phyloP scores from a whole-genome alignment of 2,888 invertebrate species.

The Spicauda simplicius region DNA sequence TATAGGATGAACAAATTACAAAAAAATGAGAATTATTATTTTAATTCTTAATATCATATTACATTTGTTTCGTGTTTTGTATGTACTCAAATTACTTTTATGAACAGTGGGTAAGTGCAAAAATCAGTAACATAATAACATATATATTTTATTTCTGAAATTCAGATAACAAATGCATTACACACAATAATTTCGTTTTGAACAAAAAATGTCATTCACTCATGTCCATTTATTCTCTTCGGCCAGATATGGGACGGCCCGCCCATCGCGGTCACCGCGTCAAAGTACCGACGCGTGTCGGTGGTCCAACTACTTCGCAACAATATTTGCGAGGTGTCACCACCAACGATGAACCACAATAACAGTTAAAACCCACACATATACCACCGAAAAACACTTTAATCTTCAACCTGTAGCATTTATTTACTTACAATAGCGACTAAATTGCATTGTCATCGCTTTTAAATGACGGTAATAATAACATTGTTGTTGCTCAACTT shows the following conservation, averaged over 20 bases:
- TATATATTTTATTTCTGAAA: not conserved
- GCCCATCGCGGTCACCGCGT: conserved; percentile 46
- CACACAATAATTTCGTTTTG: conserved; percentile 21
- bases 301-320: conserved; percentile 53
- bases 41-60: too few species aligned
- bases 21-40: too few species aligned
- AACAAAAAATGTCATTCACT: conserved; percentile 25
- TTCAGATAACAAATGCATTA: conserved; percentile 11
- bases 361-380: conserved; percentile 45
- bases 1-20: too few species aligned
- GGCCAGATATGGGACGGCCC: conserved; percentile 28
- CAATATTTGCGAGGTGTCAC: conserved; percentile 71
- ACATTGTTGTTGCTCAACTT: conserved; percentile 50
- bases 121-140: not conserved
- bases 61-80: too few species aligned
- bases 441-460: conserved; percentile 27
- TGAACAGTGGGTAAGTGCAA: not conserved
- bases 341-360: conserved; percentile 62
- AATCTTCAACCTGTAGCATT: conserved; percentile 41
- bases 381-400: conserved; percentile 22
- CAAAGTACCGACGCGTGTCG: conserved; percentile 58
- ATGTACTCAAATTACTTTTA: not conserved
- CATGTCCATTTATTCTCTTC: conserved; percentile 24
- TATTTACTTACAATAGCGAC: not conserved
- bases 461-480: conserved; percentile 36